Conservation (phyloP, 2,888 invertebrate genomes). For the Celastrina argiolus region DNA sequence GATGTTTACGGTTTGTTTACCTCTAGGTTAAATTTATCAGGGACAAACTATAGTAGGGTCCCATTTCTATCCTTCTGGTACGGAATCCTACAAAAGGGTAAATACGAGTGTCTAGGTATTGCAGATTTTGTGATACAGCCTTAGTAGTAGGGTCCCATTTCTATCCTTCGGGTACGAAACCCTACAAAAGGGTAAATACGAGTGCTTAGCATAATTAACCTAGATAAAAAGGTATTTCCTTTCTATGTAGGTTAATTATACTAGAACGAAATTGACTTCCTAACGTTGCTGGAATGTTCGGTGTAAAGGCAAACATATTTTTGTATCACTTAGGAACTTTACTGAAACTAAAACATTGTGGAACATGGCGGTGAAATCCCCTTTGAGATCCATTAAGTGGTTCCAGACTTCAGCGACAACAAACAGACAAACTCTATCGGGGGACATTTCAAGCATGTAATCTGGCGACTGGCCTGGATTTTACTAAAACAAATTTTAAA, state of each 20-base stretch:
- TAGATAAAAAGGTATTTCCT: too few species aligned
- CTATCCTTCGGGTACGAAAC: too few species aligned
- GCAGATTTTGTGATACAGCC: too few species aligned
- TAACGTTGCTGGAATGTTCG: neutral
- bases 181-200: too few species aligned
- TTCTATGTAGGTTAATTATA: neutral
- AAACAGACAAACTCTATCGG: neutral
- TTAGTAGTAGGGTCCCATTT: too few species aligned
- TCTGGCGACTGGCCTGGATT: neutral
- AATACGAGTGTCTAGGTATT: too few species aligned
- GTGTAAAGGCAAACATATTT: neutral
- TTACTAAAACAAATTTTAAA: neutral
- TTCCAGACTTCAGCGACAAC: conserved; percentile 2
- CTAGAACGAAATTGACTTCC: neutral
- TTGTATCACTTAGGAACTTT: conserved; percentile 8
- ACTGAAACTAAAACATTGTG: neutral
- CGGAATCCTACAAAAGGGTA: too few species aligned
- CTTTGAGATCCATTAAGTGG: conserved; percentile 8
- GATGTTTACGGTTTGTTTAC: too few species aligned
- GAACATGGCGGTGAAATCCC: neutral
- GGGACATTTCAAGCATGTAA: neutral
- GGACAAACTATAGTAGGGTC: too few species aligned
- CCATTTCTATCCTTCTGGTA: too few species aligned
- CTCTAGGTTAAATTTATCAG: too few species aligned
- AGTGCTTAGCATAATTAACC: too few species aligned